Base-by-base conservation (phyloP, 2,113 vertebrate species). In the Pteropus alecto region DNA sequence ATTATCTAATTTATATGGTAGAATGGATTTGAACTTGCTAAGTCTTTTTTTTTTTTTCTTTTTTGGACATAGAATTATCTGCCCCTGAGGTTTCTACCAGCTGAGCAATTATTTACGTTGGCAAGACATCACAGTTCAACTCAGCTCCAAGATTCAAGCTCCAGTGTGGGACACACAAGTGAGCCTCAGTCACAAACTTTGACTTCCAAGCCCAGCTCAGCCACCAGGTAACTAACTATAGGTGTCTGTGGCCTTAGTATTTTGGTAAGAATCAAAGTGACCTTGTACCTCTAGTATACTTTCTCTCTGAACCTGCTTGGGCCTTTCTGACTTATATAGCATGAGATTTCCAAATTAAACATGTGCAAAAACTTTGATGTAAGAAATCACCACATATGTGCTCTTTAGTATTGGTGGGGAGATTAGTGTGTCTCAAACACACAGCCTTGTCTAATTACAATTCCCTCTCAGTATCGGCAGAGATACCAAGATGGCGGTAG, bases 1-100 rank as follows among this genome's bases (percentile, higher is more conserved):
- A 94, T 63, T 22, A 30, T 79, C 84, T 96, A 38, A 94, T 95
- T 96, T 78, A 35, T 70, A 56, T 73, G 16, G 58, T 89, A 84
- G 79, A 73, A 79, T 51, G 67, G 58, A 65, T 93, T 89, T 83
- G 73, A 78, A 58, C 78, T 95, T 22, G 93, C 21, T 6, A 74
- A 60, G 26, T n/a, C 35, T 67, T 94, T 58, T 56, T 86, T 48
- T 48, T 60, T 87, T 43, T 93, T 46, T 61, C 87, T 73, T 79
- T 88, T 38, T 51, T 51, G 14, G 35, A 51, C 1, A 30, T 38
- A 48, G 14, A 87, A 93, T 87, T 94, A 58, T 67, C 54, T 87
- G 7, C 41, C 12, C 71, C 70, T 63, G 60, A 90, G 41, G 30
- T 88, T 85, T 96, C 77, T 88, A 51, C 82, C 81, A 81, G 46